Conservation (phyloP, 2,888 invertebrate genomes). For the Spilarctia lutea region DNA sequence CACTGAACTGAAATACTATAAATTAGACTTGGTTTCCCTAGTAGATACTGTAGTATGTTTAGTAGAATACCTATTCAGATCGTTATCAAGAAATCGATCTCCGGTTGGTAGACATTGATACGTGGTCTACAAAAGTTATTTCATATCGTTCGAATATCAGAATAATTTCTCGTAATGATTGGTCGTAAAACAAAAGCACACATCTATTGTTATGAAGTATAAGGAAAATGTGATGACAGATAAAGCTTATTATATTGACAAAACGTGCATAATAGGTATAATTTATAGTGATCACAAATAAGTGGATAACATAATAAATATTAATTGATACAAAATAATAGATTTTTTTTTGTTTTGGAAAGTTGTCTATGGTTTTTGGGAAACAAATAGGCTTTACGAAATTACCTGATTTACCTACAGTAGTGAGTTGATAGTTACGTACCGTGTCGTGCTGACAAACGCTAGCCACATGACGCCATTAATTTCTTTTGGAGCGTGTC, state of each 20-base stretch:
- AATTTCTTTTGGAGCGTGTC: conserved; percentile 86
- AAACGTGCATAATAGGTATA: conserved; percentile 19
- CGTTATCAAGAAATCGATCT: conserved; percentile 68
- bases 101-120: conserved; percentile 55
- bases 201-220: conserved; percentile 53
- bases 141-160: conserved; percentile 42
- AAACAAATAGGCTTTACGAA: neutral
- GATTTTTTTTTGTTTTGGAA: neutral
- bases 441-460: conserved; percentile 27
- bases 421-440: neutral
- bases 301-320: conserved; percentile 5
- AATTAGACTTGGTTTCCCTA: conserved; percentile 16
- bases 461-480: conserved; percentile 69
- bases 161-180: conserved; percentile 61
- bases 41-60: conserved; percentile 23
- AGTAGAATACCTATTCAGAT: conserved; percentile 50
- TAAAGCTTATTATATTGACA: conserved; percentile 19
- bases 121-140: conserved; percentile 38
- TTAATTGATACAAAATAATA: conserved; percentile 4
- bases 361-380: neutral
- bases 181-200: conserved; percentile 58
- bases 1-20: neutral
- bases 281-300: conserved; percentile 15
- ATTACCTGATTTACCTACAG: neutral
- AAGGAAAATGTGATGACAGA: conserved; percentile 53